Percentiles rank a stretch among this genome's conserved stretches.
Evolutionary conservation across 2,888 invertebrate genomes (phyloP).

Genomic region (Amphipoea lucens): DNA sequence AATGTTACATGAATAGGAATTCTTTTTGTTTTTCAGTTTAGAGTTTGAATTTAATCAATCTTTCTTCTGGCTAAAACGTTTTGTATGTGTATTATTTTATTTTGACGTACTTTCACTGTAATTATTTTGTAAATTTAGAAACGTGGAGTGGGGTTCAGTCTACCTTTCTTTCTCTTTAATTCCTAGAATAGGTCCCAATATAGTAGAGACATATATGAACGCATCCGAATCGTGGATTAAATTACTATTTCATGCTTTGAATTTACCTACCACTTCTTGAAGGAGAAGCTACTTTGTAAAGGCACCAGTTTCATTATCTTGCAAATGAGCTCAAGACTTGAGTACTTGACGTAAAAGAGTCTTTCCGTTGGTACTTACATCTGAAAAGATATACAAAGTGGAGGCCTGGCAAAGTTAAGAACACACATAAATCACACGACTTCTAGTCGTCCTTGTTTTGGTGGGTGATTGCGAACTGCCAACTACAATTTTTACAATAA

Average conservation of each 20-base stretch:
- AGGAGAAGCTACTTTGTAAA: background rate
- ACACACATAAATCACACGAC: slow-evolving; percentile 53
- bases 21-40: slow-evolving; percentile 33
- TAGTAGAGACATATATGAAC: background rate
- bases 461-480: slow-evolving; percentile 60
- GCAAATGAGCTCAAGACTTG: background rate
- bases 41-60: background rate
- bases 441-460: slow-evolving; percentile 45
- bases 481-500: slow-evolving; percentile 76
- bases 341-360: slow-evolving; percentile 3
- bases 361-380: background rate
- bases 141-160: background rate
- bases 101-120: background rate
- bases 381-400: slow-evolving; percentile 35
- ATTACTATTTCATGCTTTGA: background rate
- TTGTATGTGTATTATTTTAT: background rate
- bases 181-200: background rate
- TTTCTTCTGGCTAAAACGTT: background rate
- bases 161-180: background rate
- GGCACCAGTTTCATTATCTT: slow-evolving; percentile 2
- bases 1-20: slow-evolving; percentile 20
- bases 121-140: background rate
- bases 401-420: slow-evolving; percentile 42
- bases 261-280: background rate
- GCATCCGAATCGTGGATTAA: background rate